Evolutionary conservation across 2,888 invertebrate species (phyloP).

Genomic region (Pterobdella sp.): DNA sequence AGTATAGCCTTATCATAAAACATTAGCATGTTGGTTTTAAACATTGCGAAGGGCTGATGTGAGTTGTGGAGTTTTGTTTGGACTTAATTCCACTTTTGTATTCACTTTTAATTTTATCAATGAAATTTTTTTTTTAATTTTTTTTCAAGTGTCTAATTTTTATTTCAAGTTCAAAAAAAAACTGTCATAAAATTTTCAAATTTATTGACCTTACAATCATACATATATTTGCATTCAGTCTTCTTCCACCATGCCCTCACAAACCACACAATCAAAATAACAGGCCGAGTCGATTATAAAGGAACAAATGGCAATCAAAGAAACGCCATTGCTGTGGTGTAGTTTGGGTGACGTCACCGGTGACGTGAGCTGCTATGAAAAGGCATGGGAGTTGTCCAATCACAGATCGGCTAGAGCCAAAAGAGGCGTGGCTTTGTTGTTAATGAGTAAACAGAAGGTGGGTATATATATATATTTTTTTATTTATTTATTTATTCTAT

Average conservation of each 20-base stretch:
- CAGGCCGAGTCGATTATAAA: constrained; percentile 79
- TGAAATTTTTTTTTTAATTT: too few species aligned
- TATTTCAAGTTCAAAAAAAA: too few species aligned
- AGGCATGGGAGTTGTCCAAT: constrained; percentile 82
- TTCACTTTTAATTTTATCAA: too few species aligned
- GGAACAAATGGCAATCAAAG: constrained; percentile 66
- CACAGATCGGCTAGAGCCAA: constrained; percentile 74
- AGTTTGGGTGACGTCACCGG: constrained; percentile 80
- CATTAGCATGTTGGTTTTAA: neutral
- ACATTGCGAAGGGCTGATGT: neutral
- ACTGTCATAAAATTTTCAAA: too few species aligned
- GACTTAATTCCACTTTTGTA: too few species aligned
- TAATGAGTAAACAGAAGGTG: constrained; percentile 50
- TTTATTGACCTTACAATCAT: too few species aligned
- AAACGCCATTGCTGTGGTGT: constrained; percentile 79
- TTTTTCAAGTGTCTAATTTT: too few species aligned
- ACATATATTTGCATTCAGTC: too few species aligned
- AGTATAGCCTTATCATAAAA: too few species aligned
- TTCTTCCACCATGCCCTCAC: neutral
- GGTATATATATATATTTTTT: neutral
- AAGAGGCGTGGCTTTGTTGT: constrained; percentile 68
- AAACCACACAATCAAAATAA: neutral
- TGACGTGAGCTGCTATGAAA: constrained; percentile 70
- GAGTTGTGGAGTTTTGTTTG: neutral
- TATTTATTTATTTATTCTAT: constrained; percentile 3